A percentile compares a stretch with the other conserved stretches of the same genome.
Conservation (phyloP, 2,797 vertebrate species). For the Gobionotothen gibberifrons region DNA sequence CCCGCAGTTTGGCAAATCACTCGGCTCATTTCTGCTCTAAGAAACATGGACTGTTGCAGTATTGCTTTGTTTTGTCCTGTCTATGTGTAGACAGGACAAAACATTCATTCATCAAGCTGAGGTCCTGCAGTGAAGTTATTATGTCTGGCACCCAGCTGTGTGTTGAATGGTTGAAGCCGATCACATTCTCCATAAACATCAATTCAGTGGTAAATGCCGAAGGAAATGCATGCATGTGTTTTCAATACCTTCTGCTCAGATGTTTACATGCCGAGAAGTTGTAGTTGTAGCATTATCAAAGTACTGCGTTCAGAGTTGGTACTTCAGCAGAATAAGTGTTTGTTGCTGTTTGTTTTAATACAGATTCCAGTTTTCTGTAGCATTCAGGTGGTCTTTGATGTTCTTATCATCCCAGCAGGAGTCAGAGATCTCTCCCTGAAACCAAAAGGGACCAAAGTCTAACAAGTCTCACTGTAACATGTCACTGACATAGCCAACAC, state of each 20-base stretch:
- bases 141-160: background rate
- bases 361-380: constrained; percentile 21
- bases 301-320: background rate
- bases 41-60: background rate
- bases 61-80: background rate
- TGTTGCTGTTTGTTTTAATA: constrained; percentile 9
- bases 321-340: background rate
- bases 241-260: background rate
- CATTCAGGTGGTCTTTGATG: constrained; percentile 43
- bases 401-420: constrained; percentile 41
- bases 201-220: background rate
- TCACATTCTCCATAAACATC: background rate
- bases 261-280: background rate
- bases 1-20: background rate
- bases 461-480: background rate
- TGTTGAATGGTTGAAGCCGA: background rate
- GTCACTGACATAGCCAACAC: constrained; percentile 4
- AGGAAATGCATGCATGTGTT: background rate
- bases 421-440: constrained; percentile 16
- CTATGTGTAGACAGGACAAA: background rate
- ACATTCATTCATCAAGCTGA: background rate
- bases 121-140: background rate
- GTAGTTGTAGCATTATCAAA: background rate
- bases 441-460: constrained; percentile 7
- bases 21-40: constrained; percentile 1